Evolutionary conservation across 2,113 vertebrate genomes (phyloP), one percentile per base, ranked within the genome.

Genomic region (Phaetusa simplex): DNA sequence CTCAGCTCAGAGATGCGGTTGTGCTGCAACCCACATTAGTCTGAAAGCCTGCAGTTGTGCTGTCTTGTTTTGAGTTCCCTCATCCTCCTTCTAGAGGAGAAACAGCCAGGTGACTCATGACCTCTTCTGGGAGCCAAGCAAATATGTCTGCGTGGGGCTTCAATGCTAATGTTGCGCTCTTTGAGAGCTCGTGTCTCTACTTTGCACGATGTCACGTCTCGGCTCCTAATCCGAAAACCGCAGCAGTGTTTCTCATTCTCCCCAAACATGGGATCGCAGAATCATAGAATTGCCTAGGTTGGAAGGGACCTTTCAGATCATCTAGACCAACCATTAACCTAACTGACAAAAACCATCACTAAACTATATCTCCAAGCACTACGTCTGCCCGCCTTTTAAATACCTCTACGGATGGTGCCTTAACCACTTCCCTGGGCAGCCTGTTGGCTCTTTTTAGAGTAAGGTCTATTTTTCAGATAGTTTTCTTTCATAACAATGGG

Each of bases 171-270:
- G 34, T 40, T 15, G 14, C 1, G 1, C 15, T 70, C 36, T 56
- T 52, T 26, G 26, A 69, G 36, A 84, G 19, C 43, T 65, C 6
- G 0, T 32, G 24, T 42, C 40, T 56, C 16, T 66, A 0, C 1
- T 0, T 79, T 2, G 3, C 0, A 6, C 56, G 45, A 3, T 2
- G 8, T 36, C 11, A 0, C 11, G 4, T 56, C 71, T 86, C 2
- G 0, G 40, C 43, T 67, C 40, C 50, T 70, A 45, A 16, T 45
- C 8, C 0, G 0, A 64, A 83, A 84, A 42, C 8, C 5, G 2
- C 40, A 49, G 27, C 30, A 67, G 27, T 45, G 29, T 59, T 90
- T 90, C 62, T 49, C 16, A 11, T 71, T 93, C 23, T 52, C 12
- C 14, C 26, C 26, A 65, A 34, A 64, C 45, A 24, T 26, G 23